phyloP scores from a whole-genome alignment of 37 sponge, comb jelly and placozoan species.

The Haliclona indistincta region DNA sequence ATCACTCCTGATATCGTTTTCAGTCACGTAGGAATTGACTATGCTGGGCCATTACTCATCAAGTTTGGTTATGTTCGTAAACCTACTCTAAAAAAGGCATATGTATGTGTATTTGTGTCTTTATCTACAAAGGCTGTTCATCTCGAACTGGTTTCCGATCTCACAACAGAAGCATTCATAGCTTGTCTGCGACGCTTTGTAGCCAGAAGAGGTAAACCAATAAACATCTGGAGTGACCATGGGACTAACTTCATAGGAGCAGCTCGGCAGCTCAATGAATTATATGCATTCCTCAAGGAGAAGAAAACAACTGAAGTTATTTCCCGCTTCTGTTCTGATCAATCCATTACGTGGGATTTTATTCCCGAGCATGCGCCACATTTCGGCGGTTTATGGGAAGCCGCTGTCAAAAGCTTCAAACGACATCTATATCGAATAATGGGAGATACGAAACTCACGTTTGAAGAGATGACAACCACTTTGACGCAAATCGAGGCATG shows the following conservation, averaged over 20 bases:
- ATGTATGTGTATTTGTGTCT: conserved; percentile 43
- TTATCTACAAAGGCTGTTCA: conserved; percentile 50
- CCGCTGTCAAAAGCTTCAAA: conserved; percentile 21
- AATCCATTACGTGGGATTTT: conserved; percentile 35
- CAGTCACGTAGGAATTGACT: conserved; percentile 43
- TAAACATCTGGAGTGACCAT: conserved; percentile 52
- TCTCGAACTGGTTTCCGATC: conserved; percentile 38
- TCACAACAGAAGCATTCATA: conserved; percentile 46
- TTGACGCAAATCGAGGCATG: conserved; percentile 21
- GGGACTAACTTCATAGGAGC: conserved; percentile 50
- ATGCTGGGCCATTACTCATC: conserved; percentile 50
- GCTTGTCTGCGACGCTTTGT: conserved; percentile 33
- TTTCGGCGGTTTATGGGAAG: conserved; percentile 47
- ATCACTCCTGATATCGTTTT: conserved; percentile 25
- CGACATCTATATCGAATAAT: not conserved
- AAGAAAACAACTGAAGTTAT: conserved; percentile 25
- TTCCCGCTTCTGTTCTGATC: conserved; percentile 28
- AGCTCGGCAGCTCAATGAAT: conserved; percentile 21
- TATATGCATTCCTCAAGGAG: conserved; percentile 12
- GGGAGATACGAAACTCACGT: not conserved
- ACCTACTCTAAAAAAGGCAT: conserved; percentile 16
- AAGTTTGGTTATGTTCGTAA: conserved; percentile 26
- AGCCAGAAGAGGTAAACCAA: conserved; percentile 34
- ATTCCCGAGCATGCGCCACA: conserved; percentile 36
- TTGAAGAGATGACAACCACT: conserved; percentile 19